Percentiles rank a stretch among this genome's conserved stretches.
Conservation (phyloP, 2,113 vertebrate species). For the Python bivittatus region DNA sequence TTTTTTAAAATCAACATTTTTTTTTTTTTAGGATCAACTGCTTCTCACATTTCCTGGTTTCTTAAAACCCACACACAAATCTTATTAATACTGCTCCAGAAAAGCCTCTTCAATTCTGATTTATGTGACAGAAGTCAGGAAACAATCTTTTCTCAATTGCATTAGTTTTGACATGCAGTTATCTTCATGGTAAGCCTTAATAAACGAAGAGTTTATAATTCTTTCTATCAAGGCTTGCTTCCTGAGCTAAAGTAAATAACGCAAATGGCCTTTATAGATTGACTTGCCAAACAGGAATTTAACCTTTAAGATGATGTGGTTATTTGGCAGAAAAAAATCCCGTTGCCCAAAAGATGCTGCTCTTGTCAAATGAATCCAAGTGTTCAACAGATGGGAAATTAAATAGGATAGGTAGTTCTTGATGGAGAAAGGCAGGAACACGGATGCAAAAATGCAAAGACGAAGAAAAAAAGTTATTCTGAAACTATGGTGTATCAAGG, state of each 20-base stretch:
- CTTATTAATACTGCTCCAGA: conserved; percentile 26
- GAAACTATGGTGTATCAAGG: conserved; percentile 71
- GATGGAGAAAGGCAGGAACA: conserved; percentile 44
- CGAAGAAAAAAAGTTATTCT: conserved; percentile 60
- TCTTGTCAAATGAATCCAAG: conserved; percentile 61
- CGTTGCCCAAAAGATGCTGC: conserved; percentile 42
- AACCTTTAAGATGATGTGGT: conserved; percentile 50
- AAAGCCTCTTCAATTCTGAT: conserved; percentile 37
- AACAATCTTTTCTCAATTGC: conserved; percentile 9
- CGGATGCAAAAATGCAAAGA: conserved; percentile 53
- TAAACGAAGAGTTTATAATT: conserved; percentile 42
- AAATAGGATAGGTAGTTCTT: conserved; percentile 56
- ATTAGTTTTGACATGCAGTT: conserved; percentile 31
- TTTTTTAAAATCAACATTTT: conserved; percentile 6
- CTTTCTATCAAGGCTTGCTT: conserved; percentile 26
- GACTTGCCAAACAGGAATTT: conserved; percentile 7
- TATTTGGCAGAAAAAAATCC: conserved; percentile 54
- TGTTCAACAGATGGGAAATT: conserved; percentile 71
- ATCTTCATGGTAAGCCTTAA: conserved; percentile 18
- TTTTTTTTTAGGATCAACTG: conserved; percentile 7
- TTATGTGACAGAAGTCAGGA: conserved; percentile 25
- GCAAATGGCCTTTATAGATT: background rate
- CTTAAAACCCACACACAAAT: background rate
- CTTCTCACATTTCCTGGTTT: background rate
- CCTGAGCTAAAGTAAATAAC: conserved; percentile 22